Evolutionary conservation across 2,797 vertebrate species (phyloP).

Genomic region (Aselliscus stoliczkanus): DNA sequence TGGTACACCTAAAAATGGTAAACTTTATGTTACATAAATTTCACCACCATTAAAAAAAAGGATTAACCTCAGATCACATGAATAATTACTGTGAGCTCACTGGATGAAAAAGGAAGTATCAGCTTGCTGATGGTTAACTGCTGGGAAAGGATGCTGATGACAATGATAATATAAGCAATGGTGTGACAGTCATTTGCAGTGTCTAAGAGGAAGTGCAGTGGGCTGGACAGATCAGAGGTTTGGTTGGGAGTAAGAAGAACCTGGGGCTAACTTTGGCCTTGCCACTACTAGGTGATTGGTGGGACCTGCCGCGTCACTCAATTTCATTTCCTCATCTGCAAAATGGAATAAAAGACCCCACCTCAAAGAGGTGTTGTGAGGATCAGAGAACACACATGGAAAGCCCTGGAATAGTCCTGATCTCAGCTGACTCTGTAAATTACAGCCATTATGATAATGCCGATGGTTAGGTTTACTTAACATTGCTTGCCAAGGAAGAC

Average conservation of each 20-base stretch:
- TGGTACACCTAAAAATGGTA: not conserved
- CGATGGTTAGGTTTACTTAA: not conserved
- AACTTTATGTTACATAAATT: not conserved
- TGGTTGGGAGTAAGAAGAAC: not conserved
- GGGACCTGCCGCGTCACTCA: not conserved
- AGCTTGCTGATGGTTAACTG: not conserved
- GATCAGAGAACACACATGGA: not conserved
- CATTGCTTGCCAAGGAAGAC: not conserved
- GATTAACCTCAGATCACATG: not conserved
- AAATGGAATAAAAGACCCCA: not conserved
- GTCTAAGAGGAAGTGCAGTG: not conserved
- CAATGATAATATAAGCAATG: rapidly evolving
- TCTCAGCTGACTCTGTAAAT: not conserved
- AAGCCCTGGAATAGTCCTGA: not conserved
- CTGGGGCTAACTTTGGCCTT: not conserved
- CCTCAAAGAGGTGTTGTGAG: not conserved
- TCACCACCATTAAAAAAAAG: not conserved
- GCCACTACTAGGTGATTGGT: not conserved
- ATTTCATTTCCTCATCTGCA: not conserved
- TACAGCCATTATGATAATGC: not conserved
- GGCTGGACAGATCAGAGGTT: not conserved
- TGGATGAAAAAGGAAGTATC: not conserved
- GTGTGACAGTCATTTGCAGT: not conserved
- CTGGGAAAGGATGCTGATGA: not conserved
- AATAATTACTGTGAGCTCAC: not conserved